phyloP scores from a whole-genome alignment of 2,888 invertebrate genomes.

The Chymomyza caudatula region DNA sequence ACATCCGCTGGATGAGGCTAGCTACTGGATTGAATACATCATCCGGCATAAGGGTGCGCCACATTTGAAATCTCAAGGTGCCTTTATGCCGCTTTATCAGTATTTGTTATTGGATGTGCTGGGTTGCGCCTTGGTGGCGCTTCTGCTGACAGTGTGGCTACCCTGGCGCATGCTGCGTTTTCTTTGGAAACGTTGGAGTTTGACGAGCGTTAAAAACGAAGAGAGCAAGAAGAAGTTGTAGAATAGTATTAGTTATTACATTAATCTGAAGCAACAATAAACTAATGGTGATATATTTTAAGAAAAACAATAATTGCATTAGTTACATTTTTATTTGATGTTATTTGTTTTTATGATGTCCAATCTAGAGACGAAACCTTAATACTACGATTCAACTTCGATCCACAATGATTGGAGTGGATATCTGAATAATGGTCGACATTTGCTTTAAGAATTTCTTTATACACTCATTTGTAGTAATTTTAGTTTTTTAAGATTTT shows the following conservation, averaged over 20 bases:
- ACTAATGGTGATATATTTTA: background rate
- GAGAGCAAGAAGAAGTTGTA: constrained; percentile 47
- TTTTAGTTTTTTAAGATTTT: too few relatives aligned
- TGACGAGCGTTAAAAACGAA: constrained; percentile 10
- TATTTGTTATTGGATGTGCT: constrained; percentile 79
- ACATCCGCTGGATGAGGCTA: constrained; percentile 80
- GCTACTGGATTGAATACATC: constrained; percentile 82
- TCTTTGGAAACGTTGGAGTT: constrained; percentile 43
- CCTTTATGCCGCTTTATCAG: constrained; percentile 77
- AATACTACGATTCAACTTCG: too few relatives aligned
- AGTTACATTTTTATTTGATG: background rate
- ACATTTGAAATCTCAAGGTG: constrained; percentile 76
- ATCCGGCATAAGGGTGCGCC: constrained; percentile 77
- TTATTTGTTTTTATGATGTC: background rate
- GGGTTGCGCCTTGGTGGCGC: constrained; percentile 72
- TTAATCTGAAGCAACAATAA: background rate
- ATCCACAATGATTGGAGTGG: too few relatives aligned
- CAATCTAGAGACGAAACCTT: too few relatives aligned
- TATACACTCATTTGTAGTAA: too few relatives aligned
- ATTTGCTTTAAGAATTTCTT: too few relatives aligned
- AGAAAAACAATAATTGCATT: background rate
- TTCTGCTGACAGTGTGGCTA: constrained; percentile 54
- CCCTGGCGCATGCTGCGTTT: constrained; percentile 56
- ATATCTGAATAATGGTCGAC: too few relatives aligned
- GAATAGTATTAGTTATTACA: too few relatives aligned